Percentiles rank a stretch among this genome's conserved stretches.
Evolutionary conservation across 2,888 invertebrate species (phyloP).

Genomic region (Rhingia rostrata): DNA sequence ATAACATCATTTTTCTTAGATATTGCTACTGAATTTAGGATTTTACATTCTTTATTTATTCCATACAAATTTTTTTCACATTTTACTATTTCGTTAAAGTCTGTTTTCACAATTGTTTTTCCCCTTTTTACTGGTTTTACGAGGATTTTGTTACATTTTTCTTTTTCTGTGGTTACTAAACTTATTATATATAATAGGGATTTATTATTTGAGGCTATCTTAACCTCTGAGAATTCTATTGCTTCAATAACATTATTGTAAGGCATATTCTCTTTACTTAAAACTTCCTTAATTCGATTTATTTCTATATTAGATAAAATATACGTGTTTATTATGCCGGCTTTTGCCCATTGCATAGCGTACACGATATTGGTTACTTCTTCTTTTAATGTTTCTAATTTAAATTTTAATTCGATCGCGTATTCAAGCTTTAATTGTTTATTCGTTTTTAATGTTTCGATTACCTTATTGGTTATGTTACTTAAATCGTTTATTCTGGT

Average conservation of each 20-base stretch:
- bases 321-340: slow-evolving; percentile 64
- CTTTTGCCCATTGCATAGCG: slow-evolving; percentile 69
- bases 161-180: slow-evolving; percentile 42
- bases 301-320: slow-evolving; percentile 66
- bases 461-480: slow-evolving; percentile 7
- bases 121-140: slow-evolving; percentile 55
- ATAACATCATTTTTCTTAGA: slow-evolving; percentile 57
- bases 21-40: slow-evolving; percentile 42
- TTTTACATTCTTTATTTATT: slow-evolving; percentile 11
- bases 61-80: neutral
- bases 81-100: slow-evolving; percentile 54
- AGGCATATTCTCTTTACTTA: slow-evolving; percentile 59
- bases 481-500: slow-evolving; percentile 37
- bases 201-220: slow-evolving; percentile 57
- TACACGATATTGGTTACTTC: slow-evolving; percentile 61
- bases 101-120: slow-evolving; percentile 52
- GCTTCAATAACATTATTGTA: slow-evolving; percentile 64
- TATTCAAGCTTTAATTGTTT: slow-evolving; percentile 9
- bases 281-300: slow-evolving; percentile 43
- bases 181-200: slow-evolving; percentile 46
- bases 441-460: slow-evolving; percentile 32
- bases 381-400: slow-evolving; percentile 64
- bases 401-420: slow-evolving; percentile 36
- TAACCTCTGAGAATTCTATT: slow-evolving; percentile 55
- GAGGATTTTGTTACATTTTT: slow-evolving; percentile 48